A percentile compares a stretch with the other conserved stretches of the same genome.
Evolutionary conservation across 2,113 vertebrate genomes (phyloP).

Genomic region (Agelaius phoeniceus): DNA sequence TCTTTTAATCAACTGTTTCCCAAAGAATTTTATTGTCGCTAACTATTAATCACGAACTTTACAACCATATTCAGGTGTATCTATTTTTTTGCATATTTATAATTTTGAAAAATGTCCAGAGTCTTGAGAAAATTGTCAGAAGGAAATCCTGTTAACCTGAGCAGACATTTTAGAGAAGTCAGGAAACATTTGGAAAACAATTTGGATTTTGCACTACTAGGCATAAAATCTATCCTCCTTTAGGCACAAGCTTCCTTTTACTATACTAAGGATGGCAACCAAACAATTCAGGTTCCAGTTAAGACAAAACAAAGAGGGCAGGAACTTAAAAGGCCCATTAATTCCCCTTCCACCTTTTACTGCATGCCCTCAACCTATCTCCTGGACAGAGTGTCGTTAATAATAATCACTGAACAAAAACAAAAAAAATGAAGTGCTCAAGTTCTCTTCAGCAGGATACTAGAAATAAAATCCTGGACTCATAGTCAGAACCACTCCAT

Average conservation of each 20-base stretch:
- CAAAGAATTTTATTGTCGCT: not conserved
- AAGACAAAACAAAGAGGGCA: not conserved
- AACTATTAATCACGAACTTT: not conserved
- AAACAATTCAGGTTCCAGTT: not conserved
- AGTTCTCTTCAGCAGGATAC: not conserved
- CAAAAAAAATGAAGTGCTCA: not conserved
- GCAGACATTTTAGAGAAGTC: not conserved
- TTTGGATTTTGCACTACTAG: not conserved
- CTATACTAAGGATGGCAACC: not conserved
- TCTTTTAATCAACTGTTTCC: not conserved
- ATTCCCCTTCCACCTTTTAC: not conserved
- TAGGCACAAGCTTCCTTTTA: not conserved
- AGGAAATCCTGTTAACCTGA: not conserved
- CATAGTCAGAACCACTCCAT: rapidly evolving
- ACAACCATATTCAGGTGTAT: not conserved
- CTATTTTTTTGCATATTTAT: not conserved
- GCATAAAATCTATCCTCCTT: not conserved
- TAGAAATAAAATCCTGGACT: not conserved
- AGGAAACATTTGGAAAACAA: not conserved
- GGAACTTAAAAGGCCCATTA: not conserved
- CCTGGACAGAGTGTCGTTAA: not conserved
- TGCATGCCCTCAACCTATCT: not conserved
- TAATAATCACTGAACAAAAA: not conserved
- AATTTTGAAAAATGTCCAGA: not conserved
- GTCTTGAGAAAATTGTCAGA: not conserved